Evolutionary conservation across 2,888 invertebrate genomes (phyloP).

Genomic region (Tortricodes alternella): DNA sequence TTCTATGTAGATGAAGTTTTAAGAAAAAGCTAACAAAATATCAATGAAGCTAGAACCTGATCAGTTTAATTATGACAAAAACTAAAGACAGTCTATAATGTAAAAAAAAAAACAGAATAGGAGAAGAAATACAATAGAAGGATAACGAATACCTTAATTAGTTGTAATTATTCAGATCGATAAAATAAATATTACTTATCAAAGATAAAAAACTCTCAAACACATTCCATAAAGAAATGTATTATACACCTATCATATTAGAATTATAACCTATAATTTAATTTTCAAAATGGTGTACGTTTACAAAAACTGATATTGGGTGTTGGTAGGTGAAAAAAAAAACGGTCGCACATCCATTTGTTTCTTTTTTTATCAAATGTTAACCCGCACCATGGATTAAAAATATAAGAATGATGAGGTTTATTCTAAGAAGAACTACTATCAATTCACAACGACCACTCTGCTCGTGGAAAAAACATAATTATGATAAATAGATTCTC

Average conservation of each 20-base stretch:
- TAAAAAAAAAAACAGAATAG: neutral
- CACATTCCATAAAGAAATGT: constrained; percentile 62
- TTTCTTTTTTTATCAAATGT: constrained; percentile 57
- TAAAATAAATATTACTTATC: constrained; percentile 54
- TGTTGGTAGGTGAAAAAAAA: constrained; percentile 75
- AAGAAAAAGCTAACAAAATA: too few species aligned
- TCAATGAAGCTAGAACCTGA: too few species aligned
- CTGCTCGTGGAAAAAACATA: constrained; percentile 26
- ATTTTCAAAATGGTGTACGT: constrained; percentile 69
- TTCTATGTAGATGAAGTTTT: too few species aligned
- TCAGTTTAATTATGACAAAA: too few species aligned
- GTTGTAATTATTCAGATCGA: constrained; percentile 27
- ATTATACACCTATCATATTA: constrained; percentile 80
- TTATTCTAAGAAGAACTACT: constrained; percentile 61
- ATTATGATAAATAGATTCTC: constrained; percentile 27
- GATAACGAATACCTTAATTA: neutral
- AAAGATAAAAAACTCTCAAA: constrained; percentile 66
- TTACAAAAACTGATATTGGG: constrained; percentile 69
- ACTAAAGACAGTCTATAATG: too few species aligned
- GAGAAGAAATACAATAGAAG: neutral
- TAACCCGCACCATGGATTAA: constrained; percentile 64
- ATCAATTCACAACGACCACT: constrained; percentile 60
- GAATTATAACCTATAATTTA: constrained; percentile 82
- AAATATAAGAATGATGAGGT: constrained; percentile 56
- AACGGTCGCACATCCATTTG: constrained; percentile 69